These are phyloP conservation scores for Coenonympha glycerion DNA, from an alignment of 2,888 invertebrate species.

Conservation along the genomic window DNA sequence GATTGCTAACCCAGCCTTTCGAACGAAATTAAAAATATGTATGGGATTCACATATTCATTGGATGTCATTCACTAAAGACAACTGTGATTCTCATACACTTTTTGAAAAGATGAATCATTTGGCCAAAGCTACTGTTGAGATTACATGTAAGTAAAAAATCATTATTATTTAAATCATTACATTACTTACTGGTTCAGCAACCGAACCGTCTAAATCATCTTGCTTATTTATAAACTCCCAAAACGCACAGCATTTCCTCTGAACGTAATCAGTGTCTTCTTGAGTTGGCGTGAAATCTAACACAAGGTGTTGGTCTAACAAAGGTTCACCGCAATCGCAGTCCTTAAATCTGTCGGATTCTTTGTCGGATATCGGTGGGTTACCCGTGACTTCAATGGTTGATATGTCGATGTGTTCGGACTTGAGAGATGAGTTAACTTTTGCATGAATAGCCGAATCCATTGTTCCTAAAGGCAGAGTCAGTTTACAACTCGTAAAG, in stretches of 20 bases:
- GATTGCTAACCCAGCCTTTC: too few species aligned
- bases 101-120: too few species aligned
- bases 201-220: conserved; percentile 28
- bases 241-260: conserved; percentile 36
- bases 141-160: too few species aligned
- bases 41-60: too few species aligned
- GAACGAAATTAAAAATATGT: too few species aligned
- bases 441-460: neutral
- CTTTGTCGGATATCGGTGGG: neutral
- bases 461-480: too few species aligned
- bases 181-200: conserved; percentile 26
- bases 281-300: conserved; percentile 38
- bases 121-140: too few species aligned
- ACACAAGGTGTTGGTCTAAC: conserved; percentile 32
- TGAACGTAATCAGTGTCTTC: conserved; percentile 32
- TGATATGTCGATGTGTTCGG: neutral
- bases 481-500: too few species aligned
- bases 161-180: too few species aligned
- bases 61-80: too few species aligned
- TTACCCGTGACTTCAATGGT: neutral
- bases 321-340: conserved; percentile 36
- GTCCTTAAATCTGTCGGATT: conserved; percentile 24
- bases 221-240: conserved; percentile 34
- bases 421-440: neutral
- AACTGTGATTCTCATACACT: too few species aligned